Conservation (phyloP, 2,888 invertebrate genomes). For the Keiferia lycopersicella region DNA sequence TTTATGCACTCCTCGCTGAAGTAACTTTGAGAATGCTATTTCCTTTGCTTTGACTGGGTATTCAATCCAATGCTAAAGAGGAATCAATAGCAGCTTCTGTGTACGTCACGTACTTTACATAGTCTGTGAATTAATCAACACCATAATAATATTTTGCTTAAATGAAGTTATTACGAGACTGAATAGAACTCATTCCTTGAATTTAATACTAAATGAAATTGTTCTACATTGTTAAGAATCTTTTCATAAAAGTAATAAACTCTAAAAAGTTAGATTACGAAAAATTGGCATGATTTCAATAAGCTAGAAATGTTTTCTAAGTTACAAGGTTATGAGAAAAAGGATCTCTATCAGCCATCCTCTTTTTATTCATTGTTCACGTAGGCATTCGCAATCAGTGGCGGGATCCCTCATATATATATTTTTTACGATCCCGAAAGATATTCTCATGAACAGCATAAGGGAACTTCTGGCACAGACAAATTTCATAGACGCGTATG, state of each 20-base stretch:
- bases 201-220: neutral
- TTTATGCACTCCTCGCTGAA: neutral
- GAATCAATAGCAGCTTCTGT: neutral
- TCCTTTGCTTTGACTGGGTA: neutral
- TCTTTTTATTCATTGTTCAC: constrained; percentile 17
- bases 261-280: constrained; percentile 4
- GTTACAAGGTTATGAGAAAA: constrained; percentile 2
- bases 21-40: constrained; percentile 1
- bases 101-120: neutral
- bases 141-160: neutral
- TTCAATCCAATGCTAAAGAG: neutral
- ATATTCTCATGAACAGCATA: constrained; percentile 7
- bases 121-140: neutral
- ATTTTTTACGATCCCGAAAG: constrained; percentile 8
- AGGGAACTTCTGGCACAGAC: constrained; percentile 2
- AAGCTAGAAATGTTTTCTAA: neutral
- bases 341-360: constrained; percentile 13
- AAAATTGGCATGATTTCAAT: constrained; percentile 18
- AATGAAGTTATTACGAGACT: neutral
- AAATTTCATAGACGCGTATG: neutral
- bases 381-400: constrained; percentile 10
- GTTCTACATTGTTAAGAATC: neutral
- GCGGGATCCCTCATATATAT: constrained; percentile 17
- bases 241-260: neutral
- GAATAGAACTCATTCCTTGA: neutral